Conservation (phyloP, 2,797 vertebrate species). For the Labroides dimidiatus region DNA sequence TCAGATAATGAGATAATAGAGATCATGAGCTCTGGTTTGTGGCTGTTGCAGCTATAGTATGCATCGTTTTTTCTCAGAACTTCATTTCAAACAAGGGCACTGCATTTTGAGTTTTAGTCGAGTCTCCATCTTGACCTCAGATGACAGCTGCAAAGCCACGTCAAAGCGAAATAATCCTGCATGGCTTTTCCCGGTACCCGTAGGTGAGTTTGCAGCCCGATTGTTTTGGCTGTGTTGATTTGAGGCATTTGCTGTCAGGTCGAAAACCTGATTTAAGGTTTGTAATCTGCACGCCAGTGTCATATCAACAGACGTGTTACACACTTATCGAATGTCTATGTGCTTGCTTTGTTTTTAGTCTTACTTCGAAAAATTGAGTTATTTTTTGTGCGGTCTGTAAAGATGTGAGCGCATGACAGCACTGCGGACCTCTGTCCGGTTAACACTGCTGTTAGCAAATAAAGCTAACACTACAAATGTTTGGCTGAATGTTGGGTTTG, state of each 20-base stretch:
- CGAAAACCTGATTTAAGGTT: conserved; percentile 66
- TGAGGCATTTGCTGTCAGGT: conserved; percentile 50
- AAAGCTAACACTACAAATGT: conserved; percentile 17
- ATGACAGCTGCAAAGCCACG: conserved; percentile 27
- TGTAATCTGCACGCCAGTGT: conserved; percentile 19
- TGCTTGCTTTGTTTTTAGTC: neutral
- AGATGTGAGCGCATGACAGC: conserved; percentile 11
- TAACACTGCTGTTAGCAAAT: conserved; percentile 24
- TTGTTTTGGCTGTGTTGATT: conserved; percentile 69
- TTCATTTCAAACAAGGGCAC: no score
- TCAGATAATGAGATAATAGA: neutral
- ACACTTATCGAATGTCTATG: neutral
- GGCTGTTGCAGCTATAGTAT: no score
- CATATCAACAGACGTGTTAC: fast-evolving
- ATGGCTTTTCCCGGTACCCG: conserved; percentile 55
- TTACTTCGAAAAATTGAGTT: neutral
- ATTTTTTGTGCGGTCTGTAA: neutral
- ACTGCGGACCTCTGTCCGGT: conserved; percentile 3
- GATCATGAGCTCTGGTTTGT: neutral
- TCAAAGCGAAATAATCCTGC: conserved; percentile 12
- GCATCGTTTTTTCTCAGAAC: no score
- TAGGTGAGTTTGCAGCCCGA: conserved; percentile 47
- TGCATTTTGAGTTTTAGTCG: neutral
- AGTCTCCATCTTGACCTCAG: neutral
- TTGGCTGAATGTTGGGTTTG: neutral